phyloP scores from a whole-genome alignment of 2,113 vertebrate genomes.

The Illadopsis cleaveri region DNA sequence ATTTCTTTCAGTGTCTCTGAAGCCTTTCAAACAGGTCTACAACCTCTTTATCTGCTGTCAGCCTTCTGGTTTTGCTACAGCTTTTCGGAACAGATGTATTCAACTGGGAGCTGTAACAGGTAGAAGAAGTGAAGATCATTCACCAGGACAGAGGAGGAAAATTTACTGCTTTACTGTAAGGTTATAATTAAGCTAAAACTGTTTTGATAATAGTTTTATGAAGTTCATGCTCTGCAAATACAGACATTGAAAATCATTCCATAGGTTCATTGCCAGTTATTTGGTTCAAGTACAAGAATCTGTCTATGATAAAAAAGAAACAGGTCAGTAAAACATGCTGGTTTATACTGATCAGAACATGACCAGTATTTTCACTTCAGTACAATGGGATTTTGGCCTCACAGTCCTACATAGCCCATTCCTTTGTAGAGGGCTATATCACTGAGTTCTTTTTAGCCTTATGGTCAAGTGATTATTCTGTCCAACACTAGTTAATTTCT shows the following conservation, averaged over 20 bases:
- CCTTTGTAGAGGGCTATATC: neutral
- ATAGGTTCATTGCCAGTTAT: neutral
- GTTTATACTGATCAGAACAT: neutral
- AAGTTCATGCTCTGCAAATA: neutral
- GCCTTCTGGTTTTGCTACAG: neutral
- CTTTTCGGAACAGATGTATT: neutral
- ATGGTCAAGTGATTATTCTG: neutral
- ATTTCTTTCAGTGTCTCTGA: neutral
- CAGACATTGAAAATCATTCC: neutral
- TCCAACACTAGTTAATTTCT: neutral
- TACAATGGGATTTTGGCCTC: neutral
- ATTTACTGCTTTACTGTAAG: neutral
- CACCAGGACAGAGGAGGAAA: neutral
- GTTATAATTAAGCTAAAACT: neutral
- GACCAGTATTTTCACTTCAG: neutral
- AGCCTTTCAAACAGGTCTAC: neutral
- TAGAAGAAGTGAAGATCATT: neutral
- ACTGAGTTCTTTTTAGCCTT: neutral
- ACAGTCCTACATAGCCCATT: rapidly evolving
- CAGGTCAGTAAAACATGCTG: neutral
- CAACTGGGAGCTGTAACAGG: neutral
- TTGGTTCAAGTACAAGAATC: neutral
- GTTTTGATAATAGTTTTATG: neutral
- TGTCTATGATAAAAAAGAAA: neutral
- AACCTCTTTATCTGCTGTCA: neutral